Percentiles rank a stretch among this genome's conserved stretches.
Evolutionary conservation across 1,140 invertebrate species (phyloP).

Genomic region (Battus philenor): DNA sequence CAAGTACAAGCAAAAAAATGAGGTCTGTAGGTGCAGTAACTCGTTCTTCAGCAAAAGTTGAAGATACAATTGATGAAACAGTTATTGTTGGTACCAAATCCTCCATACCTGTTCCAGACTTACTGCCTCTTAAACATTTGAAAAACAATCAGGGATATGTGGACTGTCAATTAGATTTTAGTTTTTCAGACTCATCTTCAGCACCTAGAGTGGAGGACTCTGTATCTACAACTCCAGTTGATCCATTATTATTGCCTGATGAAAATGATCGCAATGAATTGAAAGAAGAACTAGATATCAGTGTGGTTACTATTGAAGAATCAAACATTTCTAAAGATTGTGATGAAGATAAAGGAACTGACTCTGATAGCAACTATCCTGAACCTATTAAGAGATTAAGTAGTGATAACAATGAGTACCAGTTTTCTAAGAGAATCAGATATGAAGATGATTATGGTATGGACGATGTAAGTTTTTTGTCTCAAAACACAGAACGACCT

Average conservation of each 20-base stretch:
- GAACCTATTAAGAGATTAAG: constrained; percentile 50
- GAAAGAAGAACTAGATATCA: constrained; percentile 63
- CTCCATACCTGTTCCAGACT: constrained; percentile 60
- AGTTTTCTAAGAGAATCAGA: constrained; percentile 50
- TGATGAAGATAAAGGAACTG: constrained; percentile 51
- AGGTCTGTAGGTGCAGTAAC: constrained; percentile 80
- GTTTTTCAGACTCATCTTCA: constrained; percentile 61
- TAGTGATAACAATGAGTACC: constrained; percentile 50
- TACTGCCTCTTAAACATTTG: constrained; percentile 61
- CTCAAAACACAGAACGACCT: constrained; percentile 31
- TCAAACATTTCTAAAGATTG: constrained; percentile 45
- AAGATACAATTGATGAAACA: constrained; percentile 50
- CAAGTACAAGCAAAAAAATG: constrained; percentile 72
- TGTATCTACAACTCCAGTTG: constrained; percentile 56
- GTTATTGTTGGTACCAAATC: constrained; percentile 38
- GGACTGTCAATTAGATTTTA: constrained; percentile 61
- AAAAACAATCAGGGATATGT: constrained; percentile 59
- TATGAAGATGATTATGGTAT: constrained; percentile 54
- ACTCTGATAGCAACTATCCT: constrained; percentile 38
- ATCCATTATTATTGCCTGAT: constrained; percentile 66
- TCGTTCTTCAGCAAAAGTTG: constrained; percentile 74
- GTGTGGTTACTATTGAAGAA: constrained; percentile 65
- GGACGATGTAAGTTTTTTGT: constrained; percentile 45
- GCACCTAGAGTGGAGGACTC: constrained; percentile 53
- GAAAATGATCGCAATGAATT: constrained; percentile 50